These are phyloP conservation scores for Numenius phaeopus DNA, from an alignment of 2,797 vertebrate species.

Conservation along the genomic window DNA sequence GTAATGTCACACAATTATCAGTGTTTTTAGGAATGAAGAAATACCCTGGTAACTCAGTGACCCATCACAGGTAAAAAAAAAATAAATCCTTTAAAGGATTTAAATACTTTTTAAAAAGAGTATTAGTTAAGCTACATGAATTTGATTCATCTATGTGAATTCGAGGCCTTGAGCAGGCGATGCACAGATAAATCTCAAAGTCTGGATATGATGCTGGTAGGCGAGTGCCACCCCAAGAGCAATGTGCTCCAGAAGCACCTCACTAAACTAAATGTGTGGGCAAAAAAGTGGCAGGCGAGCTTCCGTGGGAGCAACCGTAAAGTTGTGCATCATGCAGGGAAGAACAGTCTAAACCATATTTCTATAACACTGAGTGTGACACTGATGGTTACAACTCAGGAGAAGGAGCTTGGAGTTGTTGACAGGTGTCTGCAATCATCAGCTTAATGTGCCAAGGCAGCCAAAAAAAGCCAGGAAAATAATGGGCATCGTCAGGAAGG, in stretches of 20 bases:
- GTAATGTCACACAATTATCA: background rate
- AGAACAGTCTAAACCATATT: background rate
- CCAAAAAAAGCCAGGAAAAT: background rate
- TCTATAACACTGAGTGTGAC: rapidly evolving
- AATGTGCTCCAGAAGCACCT: background rate
- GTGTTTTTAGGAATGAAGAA: background rate
- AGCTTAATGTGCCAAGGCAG: background rate
- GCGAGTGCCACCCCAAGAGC: background rate
- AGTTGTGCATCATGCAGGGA: background rate
- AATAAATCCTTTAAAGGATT: background rate
- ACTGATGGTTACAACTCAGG: background rate
- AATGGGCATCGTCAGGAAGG: background rate
- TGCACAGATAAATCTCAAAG: background rate
- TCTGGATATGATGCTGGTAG: background rate
- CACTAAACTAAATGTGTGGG: background rate
- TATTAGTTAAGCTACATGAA: background rate
- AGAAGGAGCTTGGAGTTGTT: background rate
- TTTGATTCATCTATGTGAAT: background rate
- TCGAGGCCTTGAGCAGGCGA: background rate
- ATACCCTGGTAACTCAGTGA: background rate
- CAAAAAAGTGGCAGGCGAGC: background rate
- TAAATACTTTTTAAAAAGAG: too few species aligned
- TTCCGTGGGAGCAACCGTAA: background rate
- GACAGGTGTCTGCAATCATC: background rate
- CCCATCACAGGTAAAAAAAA: background rate